Evolutionary conservation across 1,140 invertebrate species (phyloP).

Genomic region (Piezodorus guildinii): DNA sequence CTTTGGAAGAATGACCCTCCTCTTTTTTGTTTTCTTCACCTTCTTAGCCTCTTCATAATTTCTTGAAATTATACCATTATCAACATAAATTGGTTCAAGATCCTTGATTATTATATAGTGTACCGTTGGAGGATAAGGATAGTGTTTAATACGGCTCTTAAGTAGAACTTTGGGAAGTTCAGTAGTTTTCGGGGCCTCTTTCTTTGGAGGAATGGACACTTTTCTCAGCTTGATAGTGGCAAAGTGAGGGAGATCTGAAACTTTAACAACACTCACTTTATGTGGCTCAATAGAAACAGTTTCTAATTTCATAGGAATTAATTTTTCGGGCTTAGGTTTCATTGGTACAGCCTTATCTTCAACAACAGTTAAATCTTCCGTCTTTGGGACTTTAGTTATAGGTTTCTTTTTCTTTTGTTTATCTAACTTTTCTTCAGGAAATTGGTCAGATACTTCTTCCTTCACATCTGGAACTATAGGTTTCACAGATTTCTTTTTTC

Average conservation of each 20-base stretch:
- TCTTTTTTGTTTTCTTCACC: slow-evolving; percentile 45
- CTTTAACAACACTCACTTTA: slow-evolving; percentile 35
- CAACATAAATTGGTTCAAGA: slow-evolving; percentile 33
- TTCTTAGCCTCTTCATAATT: slow-evolving; percentile 54
- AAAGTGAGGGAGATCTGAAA: slow-evolving; percentile 43
- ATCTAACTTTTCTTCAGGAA: slow-evolving; percentile 4
- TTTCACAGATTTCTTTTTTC: too few species aligned
- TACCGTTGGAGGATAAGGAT: slow-evolving; percentile 37
- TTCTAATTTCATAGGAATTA: slow-evolving; percentile 27
- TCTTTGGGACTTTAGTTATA: slow-evolving; percentile 4
- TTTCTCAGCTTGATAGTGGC: slow-evolving; percentile 53
- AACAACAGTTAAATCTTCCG: slow-evolving; percentile 27
- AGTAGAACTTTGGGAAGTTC: slow-evolving; percentile 48
- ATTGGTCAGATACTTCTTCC: too few species aligned
- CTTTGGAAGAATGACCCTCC: slow-evolving; percentile 37
- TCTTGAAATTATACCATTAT: slow-evolving; percentile 52
- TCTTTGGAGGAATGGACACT: slow-evolving; percentile 36
- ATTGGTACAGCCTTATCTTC: neutral
- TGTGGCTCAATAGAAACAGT: slow-evolving; percentile 36
- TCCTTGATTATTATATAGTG: slow-evolving; percentile 27
- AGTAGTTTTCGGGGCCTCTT: slow-evolving; percentile 35
- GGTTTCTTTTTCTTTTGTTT: slow-evolving; percentile 11
- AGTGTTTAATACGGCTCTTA: slow-evolving; percentile 46
- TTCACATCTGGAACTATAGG: too few species aligned
- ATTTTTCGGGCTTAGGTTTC: neutral